Evolutionary conservation across 2,888 invertebrate genomes (phyloP).

Genomic region (Argyra leucocephala): DNA sequence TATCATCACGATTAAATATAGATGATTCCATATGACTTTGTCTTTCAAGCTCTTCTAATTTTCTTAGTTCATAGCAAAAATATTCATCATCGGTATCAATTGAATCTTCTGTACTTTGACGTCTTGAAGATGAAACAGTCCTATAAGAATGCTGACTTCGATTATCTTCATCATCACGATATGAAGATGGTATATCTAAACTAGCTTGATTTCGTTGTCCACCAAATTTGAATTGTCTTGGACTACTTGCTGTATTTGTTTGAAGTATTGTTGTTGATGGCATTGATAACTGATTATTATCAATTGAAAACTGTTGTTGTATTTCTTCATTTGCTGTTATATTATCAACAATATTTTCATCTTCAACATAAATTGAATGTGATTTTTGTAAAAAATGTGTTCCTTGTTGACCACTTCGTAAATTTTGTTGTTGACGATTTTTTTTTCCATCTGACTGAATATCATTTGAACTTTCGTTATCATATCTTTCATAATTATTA

Average conservation of each 20-base stretch:
- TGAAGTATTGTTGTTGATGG: not conserved
- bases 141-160: constrained; percentile 80
- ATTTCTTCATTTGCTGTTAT: constrained; percentile 18
- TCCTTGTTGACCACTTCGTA: constrained; percentile 34
- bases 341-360: constrained; percentile 23
- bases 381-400: constrained; percentile 27
- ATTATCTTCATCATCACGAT: constrained; percentile 72
- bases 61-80: constrained; percentile 80
- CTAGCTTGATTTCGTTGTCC: constrained; percentile 56
- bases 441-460: constrained; percentile 20
- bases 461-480: not conserved
- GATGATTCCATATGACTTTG: constrained; percentile 55
- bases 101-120: constrained; percentile 86
- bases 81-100: constrained; percentile 90
- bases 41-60: constrained; percentile 76
- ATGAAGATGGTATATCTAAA: constrained; percentile 66
- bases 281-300: not conserved
- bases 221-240: constrained; percentile 50
- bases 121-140: constrained; percentile 75
- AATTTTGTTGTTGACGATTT: constrained; percentile 38
- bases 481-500: not conserved
- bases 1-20: constrained; percentile 22
- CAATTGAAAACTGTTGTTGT: constrained; percentile 10
- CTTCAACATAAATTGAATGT: constrained; percentile 30
- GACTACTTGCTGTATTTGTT: constrained; percentile 11